Evolutionary conservation across 2,888 invertebrate species (phyloP).

Genomic region (Clunio marinus): DNA sequence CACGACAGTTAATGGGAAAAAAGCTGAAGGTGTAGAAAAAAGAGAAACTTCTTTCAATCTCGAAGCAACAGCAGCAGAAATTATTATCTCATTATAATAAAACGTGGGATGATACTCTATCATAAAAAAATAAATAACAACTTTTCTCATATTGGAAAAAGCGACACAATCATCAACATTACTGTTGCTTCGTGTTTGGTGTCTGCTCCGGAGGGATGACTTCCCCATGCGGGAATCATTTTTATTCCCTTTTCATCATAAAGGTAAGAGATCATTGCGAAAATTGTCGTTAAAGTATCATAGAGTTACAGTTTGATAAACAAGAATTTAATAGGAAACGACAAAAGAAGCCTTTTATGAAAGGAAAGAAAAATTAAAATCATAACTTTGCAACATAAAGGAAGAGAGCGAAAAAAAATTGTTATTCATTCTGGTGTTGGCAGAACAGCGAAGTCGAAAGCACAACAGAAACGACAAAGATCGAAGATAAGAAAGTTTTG

Average conservation of each 20-base stretch:
- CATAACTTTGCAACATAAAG: conserved; percentile 14
- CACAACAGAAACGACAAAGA: conserved; percentile 10
- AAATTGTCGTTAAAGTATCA: background rate
- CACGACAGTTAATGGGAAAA: too few relatives aligned
- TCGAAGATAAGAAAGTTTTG: too few relatives aligned
- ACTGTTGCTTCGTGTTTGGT: background rate
- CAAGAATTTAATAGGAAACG: background rate
- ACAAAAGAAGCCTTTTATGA: background rate
- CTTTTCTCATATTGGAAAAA: background rate
- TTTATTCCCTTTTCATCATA: too few relatives aligned
- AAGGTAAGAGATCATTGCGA: background rate
- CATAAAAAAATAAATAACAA: conserved; percentile 6
- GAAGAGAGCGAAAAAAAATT: too few relatives aligned
- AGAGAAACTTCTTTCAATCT: too few relatives aligned
- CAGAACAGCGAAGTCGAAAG: background rate
- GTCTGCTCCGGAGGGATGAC: background rate
- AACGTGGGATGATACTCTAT: background rate
- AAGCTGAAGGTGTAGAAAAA: too few relatives aligned
- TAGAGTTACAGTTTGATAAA: background rate
- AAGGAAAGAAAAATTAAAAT: conserved; percentile 5
- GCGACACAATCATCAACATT: background rate
- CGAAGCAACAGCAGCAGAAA: background rate
- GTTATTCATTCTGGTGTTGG: background rate
- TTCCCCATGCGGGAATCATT: too few relatives aligned
- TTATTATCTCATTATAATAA: conserved; percentile 1